phyloP scores from a whole-genome alignment of 2,797 vertebrate genomes.

The Anguilla megastoma region DNA sequence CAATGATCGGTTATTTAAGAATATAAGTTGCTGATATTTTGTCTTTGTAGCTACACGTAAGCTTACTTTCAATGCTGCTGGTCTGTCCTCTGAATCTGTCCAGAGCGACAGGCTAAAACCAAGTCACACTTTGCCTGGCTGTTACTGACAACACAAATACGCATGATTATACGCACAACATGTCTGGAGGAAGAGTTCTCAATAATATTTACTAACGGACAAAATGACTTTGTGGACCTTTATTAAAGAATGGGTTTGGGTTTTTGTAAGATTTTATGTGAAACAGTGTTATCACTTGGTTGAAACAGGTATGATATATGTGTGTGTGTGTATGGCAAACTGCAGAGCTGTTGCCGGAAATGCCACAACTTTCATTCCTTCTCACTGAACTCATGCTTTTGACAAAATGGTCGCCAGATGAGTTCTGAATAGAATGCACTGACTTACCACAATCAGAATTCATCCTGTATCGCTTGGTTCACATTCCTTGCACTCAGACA shows the following conservation, averaged over 20 bases:
- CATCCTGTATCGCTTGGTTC: slow-evolving; percentile 9
- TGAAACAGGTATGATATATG: slow-evolving; percentile 45
- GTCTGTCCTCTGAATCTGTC: slow-evolving; percentile 50
- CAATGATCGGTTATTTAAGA: slow-evolving; percentile 53
- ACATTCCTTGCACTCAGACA: background rate
- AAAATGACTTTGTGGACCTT: slow-evolving; percentile 28
- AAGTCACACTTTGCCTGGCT: slow-evolving; percentile 24
- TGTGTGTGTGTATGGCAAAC: background rate
- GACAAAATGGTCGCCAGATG: background rate
- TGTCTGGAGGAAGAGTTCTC: slow-evolving; percentile 35
- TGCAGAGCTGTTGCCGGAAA: slow-evolving; percentile 46
- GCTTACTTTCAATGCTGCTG: slow-evolving; percentile 63
- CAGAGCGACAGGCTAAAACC: slow-evolving; percentile 29
- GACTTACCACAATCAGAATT: background rate
- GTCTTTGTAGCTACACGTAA: slow-evolving; percentile 50
- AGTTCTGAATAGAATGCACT: slow-evolving; percentile 12
- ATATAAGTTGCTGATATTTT: slow-evolving; percentile 47
- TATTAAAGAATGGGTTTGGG: slow-evolving; percentile 17
- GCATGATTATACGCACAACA: slow-evolving; percentile 42
- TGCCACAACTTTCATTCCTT: slow-evolving; percentile 29
- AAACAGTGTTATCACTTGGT: slow-evolving; percentile 62
- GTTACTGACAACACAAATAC: slow-evolving; percentile 39
- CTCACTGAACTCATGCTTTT: slow-evolving; percentile 37
- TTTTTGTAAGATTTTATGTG: slow-evolving; percentile 30
- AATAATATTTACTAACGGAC: slow-evolving; percentile 29